Percentiles rank a stretch among this genome's conserved stretches.
Conservation (phyloP, 1,140 invertebrate species). For the Bombus confusus region DNA sequence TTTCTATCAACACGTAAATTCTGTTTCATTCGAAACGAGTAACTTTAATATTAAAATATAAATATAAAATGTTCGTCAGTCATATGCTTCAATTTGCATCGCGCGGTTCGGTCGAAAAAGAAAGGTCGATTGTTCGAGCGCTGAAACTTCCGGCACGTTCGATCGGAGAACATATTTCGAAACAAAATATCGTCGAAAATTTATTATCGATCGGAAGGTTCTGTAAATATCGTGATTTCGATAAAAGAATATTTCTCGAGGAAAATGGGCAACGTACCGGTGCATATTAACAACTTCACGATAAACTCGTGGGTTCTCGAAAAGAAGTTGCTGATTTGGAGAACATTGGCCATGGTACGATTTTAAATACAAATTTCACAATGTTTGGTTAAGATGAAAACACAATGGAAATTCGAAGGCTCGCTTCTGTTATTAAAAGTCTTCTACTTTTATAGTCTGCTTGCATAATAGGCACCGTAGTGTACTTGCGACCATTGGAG, state of each 20-base stretch:
- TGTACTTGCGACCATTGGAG: slow-evolving; percentile 39
- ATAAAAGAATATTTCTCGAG: not conserved
- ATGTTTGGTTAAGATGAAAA: not conserved
- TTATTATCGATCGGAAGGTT: not conserved
- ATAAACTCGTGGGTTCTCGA: not conserved
- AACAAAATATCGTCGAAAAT: not conserved
- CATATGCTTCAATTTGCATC: not conserved
- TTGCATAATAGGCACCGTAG: slow-evolving; percentile 63
- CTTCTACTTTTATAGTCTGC: slow-evolving; percentile 49
- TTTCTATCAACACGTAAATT: not conserved
- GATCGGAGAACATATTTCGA: not conserved
- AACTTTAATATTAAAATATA: not conserved
- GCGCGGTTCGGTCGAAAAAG: not conserved
- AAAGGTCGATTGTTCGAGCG: not conserved
- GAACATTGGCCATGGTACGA: slow-evolving; percentile 38
- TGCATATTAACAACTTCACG: not conserved
- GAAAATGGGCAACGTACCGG: slow-evolving; percentile 6
- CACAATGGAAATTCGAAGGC: not conserved
- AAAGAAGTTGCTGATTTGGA: slow-evolving; percentile 50
- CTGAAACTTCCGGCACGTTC: not conserved
- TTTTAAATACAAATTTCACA: not conserved
- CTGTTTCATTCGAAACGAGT: not conserved
- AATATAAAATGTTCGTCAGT: not conserved
- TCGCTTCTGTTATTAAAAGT: not conserved
- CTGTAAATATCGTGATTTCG: not conserved